A percentile compares a stretch with the other conserved stretches of the same genome.
phyloP scores from a whole-genome alignment of 53 echinoderm and acorn worm species.

The Luidia sarsii region DNA sequence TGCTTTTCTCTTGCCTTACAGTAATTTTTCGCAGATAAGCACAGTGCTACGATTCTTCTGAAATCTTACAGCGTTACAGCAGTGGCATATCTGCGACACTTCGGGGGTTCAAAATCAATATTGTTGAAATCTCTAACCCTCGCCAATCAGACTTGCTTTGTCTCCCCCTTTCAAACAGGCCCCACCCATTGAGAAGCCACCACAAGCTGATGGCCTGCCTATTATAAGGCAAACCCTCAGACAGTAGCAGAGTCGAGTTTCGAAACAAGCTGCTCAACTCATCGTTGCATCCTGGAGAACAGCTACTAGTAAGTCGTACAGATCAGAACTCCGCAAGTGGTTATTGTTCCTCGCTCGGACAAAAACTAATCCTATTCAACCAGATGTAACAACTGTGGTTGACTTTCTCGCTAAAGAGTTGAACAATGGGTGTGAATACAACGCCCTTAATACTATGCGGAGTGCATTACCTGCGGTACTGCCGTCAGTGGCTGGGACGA shows the following conservation, averaged over 20 bases:
- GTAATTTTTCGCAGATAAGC: no score
- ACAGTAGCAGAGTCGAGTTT: background rate
- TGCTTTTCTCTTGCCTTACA: no score
- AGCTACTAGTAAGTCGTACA: no score
- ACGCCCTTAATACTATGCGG: background rate
- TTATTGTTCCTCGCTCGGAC: background rate
- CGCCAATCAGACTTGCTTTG: no score
- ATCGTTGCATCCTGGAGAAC: background rate
- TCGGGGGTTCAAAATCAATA: conserved; percentile 35
- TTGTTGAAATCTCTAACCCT: background rate
- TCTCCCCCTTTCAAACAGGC: background rate
- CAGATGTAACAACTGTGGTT: background rate
- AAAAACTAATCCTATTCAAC: background rate
- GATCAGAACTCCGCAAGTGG: background rate
- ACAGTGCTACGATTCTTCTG: no score
- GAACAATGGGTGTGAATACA: no score
- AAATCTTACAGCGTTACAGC: conserved; percentile 2
- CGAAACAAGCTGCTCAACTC: background rate
- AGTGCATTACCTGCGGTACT: background rate
- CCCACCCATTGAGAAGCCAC: no score
- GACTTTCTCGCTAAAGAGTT: no score
- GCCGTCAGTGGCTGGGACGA: background rate
- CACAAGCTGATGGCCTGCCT: no score
- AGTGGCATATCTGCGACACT: conserved; percentile 30
- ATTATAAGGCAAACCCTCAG: background rate